These are phyloP conservation scores for Perodicticus potto DNA, from an alignment of 2,797 vertebrate genomes.

Conservation along the genomic window DNA sequence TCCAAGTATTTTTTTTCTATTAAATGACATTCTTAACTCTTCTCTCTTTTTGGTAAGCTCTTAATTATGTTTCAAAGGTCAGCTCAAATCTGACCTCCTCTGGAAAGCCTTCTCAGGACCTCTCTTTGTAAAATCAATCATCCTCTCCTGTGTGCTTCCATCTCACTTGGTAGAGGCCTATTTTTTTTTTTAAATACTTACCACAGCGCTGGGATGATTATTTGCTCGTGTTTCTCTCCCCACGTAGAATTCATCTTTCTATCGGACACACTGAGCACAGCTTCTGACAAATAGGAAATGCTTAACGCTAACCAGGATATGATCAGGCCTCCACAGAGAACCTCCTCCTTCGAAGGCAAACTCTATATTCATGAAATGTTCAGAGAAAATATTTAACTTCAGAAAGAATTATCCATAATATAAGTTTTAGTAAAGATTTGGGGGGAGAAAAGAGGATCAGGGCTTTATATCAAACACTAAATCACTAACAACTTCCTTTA, in stretches of 20 bases:
- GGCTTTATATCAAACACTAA: slow-evolving; percentile 24
- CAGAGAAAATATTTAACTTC: slow-evolving; percentile 41
- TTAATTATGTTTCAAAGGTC: slow-evolving; percentile 39
- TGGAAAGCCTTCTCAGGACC: background rate
- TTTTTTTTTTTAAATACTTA: background rate
- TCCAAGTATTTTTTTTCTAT: background rate
- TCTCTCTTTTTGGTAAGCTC: background rate
- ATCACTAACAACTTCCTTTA: slow-evolving; percentile 42
- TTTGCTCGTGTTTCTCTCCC: background rate
- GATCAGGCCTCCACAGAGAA: background rate
- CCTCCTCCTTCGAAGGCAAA: background rate
- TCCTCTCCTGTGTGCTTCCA: background rate
- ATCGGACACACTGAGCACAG: background rate
- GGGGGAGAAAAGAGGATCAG: background rate
- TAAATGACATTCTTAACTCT: background rate
- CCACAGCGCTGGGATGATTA: background rate
- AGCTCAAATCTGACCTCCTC: background rate
- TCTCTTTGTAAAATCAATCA: slow-evolving; percentile 48
- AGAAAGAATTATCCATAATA: slow-evolving; percentile 47
- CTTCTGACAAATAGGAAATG: background rate
- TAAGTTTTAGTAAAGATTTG: slow-evolving; percentile 15
- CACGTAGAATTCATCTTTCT: slow-evolving; percentile 23
- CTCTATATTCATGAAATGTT: background rate
- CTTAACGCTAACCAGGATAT: background rate
- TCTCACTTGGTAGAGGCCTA: background rate